Evolutionary conservation across 2,797 vertebrate genomes (phyloP).

Genomic region (Toxotes lorentzi): DNA sequence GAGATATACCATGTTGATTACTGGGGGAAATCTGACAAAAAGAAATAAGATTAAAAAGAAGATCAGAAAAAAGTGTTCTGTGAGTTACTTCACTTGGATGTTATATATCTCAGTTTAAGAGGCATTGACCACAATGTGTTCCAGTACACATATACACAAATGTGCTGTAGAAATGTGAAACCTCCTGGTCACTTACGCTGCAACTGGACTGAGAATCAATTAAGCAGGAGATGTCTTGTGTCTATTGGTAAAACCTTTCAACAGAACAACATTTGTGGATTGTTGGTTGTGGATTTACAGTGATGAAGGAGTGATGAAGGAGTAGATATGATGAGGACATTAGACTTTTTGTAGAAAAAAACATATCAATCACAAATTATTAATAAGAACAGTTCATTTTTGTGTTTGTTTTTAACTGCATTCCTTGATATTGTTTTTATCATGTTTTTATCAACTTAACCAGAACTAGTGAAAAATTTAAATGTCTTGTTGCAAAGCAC

Average conservation of each 20-base stretch:
- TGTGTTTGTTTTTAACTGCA: background rate
- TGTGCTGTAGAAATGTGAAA: background rate
- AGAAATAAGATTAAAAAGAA: no score
- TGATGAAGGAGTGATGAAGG: background rate
- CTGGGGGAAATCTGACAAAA: background rate
- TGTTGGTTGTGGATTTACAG: background rate
- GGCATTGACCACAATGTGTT: background rate
- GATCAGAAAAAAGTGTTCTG: no score
- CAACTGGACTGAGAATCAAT: background rate
- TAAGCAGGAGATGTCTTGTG: background rate
- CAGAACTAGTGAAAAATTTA: background rate
- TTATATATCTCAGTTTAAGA: background rate
- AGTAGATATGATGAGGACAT: background rate
- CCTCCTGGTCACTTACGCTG: background rate
- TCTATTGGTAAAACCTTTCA: background rate
- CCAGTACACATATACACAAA: background rate
- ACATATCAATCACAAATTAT: background rate
- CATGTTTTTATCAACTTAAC: background rate
- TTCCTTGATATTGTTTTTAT: background rate
- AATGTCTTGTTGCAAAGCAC: background rate
- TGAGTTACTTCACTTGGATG: no score
- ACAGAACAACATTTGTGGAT: background rate
- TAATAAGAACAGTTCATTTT: background rate
- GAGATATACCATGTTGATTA: background rate
- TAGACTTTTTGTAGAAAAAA: background rate